Conservation (phyloP, 2,888 invertebrate genomes). For the Teinopalpus imperialis region DNA sequence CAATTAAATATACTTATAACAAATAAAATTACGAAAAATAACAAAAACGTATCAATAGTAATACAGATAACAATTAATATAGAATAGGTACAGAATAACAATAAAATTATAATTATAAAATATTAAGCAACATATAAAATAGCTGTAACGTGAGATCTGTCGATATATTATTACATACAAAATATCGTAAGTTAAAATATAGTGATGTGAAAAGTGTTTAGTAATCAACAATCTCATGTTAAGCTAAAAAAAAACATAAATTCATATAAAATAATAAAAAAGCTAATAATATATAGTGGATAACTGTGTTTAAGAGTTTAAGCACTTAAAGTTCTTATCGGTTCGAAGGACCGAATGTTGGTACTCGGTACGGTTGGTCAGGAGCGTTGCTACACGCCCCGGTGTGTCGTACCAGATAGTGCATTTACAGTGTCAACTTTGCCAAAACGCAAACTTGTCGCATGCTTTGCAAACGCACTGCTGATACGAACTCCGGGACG, state of each 20-base stretch:
- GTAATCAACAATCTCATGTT: conserved; percentile 35
- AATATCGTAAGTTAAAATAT: neutral
- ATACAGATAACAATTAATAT: conserved; percentile 28
- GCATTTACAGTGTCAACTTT: conserved; percentile 95
- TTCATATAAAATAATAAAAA: conserved; percentile 32
- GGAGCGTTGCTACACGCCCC: conserved; percentile 80
- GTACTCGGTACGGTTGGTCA: conserved; percentile 52
- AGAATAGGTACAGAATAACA: conserved; percentile 27
- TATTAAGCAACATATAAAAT: conserved; percentile 28
- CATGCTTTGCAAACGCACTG: conserved; percentile 96
- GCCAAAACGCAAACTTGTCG: conserved; percentile 74
- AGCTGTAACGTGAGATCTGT: conserved; percentile 21
- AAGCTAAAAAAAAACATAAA: conserved; percentile 30
- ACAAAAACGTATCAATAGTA: conserved; percentile 21
- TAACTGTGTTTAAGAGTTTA: conserved; percentile 23
- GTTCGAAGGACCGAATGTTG: conserved; percentile 45
- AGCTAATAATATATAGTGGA: conserved; percentile 25
- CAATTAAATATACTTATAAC: conserved; percentile 32
- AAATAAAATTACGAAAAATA: conserved; percentile 25
- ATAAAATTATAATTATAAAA: conserved; percentile 30
- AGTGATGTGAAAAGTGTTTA: neutral
- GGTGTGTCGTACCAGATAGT: conserved; percentile 99
- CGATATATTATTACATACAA: conserved; percentile 34
- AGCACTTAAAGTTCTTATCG: conserved; percentile 63
- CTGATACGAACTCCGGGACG: conserved; percentile 97